Evolutionary conservation across 2,888 invertebrate species (phyloP).

Genomic region (Drosophila monieri): DNA sequence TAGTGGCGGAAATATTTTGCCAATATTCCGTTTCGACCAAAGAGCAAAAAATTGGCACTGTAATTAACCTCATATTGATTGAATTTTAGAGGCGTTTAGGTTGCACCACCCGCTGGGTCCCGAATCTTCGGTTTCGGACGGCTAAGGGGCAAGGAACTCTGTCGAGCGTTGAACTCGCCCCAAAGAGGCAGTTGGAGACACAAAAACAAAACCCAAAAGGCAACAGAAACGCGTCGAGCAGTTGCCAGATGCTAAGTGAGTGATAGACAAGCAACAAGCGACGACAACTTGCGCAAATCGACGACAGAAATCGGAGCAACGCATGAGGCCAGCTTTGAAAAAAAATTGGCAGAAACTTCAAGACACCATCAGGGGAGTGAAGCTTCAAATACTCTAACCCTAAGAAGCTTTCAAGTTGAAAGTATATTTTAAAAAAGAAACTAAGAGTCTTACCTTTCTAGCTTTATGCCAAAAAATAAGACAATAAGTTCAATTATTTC

Average conservation of each 20-base stretch:
- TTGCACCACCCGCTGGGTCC: constrained; percentile 60
- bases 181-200: constrained; percentile 29
- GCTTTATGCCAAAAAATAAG: too few relatives aligned
- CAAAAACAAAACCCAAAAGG: constrained; percentile 33
- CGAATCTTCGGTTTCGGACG: constrained; percentile 6
- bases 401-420: too few relatives aligned
- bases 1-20: not conserved
- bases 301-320: constrained; percentile 67
- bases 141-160: constrained; percentile 42
- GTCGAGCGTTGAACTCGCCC: constrained; percentile 58
- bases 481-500: too few relatives aligned
- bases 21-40: not conserved
- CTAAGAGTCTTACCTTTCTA: too few relatives aligned
- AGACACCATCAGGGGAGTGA: not conserved
- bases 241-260: constrained; percentile 62
- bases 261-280: constrained; percentile 56
- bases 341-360: constrained; percentile 58
- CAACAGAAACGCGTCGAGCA: constrained; percentile 53
- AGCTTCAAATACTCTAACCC: constrained; percentile 4
- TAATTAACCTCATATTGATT: constrained; percentile 76
- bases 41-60: constrained; percentile 48
- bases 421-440: too few relatives aligned
- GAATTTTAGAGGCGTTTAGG: constrained; percentile 69
- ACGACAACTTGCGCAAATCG: constrained; percentile 57
- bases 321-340: constrained; percentile 22